phyloP scores from a whole-genome alignment of 2,113 vertebrate species.

The Bubo blakistoni region DNA sequence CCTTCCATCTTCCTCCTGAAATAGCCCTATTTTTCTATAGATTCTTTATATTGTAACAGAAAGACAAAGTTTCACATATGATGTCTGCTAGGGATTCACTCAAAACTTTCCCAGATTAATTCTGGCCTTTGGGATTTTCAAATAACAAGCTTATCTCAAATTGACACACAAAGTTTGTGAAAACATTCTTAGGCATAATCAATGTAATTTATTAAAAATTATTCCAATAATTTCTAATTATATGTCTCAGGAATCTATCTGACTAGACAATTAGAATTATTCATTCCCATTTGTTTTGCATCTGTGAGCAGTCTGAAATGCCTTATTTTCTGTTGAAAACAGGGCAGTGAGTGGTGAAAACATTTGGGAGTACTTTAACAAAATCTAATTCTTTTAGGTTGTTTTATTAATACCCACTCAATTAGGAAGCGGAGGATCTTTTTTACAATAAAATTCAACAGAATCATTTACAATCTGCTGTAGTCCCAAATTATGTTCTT shows the following conservation, averaged over 20 bases:
- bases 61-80: not conserved
- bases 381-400: conserved; percentile 41
- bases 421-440: conserved; percentile 18
- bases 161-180: not conserved
- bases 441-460: not conserved
- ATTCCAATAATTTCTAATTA: not conserved
- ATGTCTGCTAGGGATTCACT: not conserved
- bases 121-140: not conserved
- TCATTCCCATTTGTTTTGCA: conserved; percentile 27
- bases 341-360: not conserved
- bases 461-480: conserved; percentile 7
- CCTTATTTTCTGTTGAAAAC: conserved; percentile 1
- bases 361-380: conserved; percentile 22
- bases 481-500: not conserved
- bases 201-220: not conserved
- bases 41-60: not conserved
- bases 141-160: not conserved
- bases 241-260: not conserved
- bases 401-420: conserved; percentile 39
- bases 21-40: not conserved
- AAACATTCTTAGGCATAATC: not conserved
- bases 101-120: not conserved
- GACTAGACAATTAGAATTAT: not conserved
- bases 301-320: conserved; percentile 15
- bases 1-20: not conserved